phyloP scores from a whole-genome alignment of 2,888 invertebrate genomes.

The Apamea monoglypha region DNA sequence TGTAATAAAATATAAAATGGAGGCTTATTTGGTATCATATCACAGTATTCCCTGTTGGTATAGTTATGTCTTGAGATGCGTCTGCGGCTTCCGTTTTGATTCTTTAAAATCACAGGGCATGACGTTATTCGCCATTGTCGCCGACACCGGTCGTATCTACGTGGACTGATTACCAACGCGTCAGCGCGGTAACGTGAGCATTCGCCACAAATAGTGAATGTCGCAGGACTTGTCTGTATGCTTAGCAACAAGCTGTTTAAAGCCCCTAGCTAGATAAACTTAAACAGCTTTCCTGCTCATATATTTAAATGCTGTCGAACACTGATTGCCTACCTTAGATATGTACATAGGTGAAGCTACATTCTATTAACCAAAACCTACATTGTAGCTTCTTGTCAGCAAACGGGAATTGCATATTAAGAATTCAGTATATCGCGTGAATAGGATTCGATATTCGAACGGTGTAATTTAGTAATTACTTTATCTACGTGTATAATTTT shows the following conservation, averaged over 20 bases:
- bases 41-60: conserved; percentile 68
- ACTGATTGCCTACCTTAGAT: conserved; percentile 12
- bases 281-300: conserved; percentile 41
- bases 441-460: conserved; percentile 14
- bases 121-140: conserved; percentile 84
- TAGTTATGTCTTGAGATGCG: conserved; percentile 72
- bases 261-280: conserved; percentile 35
- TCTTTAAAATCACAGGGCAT: conserved; percentile 81
- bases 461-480: conserved; percentile 54
- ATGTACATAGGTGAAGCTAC: background rate
- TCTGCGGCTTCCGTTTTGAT: conserved; percentile 82
- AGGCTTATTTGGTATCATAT: conserved; percentile 71
- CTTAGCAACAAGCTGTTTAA: conserved; percentile 57
- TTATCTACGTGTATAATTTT: conserved; percentile 20
- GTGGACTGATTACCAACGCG: conserved; percentile 79
- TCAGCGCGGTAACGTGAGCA: conserved; percentile 44
- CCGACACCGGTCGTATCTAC: conserved; percentile 76
- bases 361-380: conserved; percentile 13
- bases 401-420: conserved; percentile 31
- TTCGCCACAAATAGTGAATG: conserved; percentile 57
- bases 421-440: conserved; percentile 53
- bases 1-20: conserved; percentile 20
- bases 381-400: conserved; percentile 4
- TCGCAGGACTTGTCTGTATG: conserved; percentile 41
- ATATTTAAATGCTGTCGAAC: conserved; percentile 23